Evolutionary conservation across 2,888 invertebrate genomes (phyloP).

Genomic region (Dichetophora obliterata): DNA sequence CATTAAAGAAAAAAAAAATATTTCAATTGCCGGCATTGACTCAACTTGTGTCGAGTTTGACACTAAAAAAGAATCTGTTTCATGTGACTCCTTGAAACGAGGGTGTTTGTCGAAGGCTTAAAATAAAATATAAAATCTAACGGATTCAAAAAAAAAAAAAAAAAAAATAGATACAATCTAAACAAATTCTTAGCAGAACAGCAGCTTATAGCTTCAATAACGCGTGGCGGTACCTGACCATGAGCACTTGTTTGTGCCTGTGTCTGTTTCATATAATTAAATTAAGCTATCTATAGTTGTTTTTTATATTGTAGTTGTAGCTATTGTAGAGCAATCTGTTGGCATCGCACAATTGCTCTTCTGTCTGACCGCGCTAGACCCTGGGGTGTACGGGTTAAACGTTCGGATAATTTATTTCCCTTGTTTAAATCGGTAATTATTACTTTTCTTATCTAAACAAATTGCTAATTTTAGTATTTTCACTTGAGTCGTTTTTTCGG

Average conservation of each 20-base stretch:
- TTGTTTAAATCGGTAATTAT: slow-evolving; percentile 61
- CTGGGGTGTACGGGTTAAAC: slow-evolving; percentile 32
- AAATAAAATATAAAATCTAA: background rate
- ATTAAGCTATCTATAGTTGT: no score
- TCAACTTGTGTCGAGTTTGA: background rate
- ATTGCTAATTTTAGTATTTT: slow-evolving; percentile 45
- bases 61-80: background rate
- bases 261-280: background rate
- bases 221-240: slow-evolving; percentile 35
- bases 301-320: background rate
- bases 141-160: background rate
- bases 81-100: background rate
- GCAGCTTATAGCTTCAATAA: slow-evolving; percentile 29
- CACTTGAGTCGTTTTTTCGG: slow-evolving; percentile 16
- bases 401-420: slow-evolving; percentile 53
- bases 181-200: slow-evolving; percentile 25
- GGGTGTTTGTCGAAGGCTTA: background rate
- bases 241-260: background rate
- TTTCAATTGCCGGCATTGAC: background rate
- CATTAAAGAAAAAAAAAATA: background rate
- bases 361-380: slow-evolving; percentile 20
- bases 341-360: background rate
- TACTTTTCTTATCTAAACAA: slow-evolving; percentile 54
- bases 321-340: no score
- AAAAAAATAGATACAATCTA: slow-evolving; percentile 18